A percentile compares a stretch with the other conserved stretches of the same genome.
Conservation (phyloP, 1,140 invertebrate species). For the Magallana gigas region DNA sequence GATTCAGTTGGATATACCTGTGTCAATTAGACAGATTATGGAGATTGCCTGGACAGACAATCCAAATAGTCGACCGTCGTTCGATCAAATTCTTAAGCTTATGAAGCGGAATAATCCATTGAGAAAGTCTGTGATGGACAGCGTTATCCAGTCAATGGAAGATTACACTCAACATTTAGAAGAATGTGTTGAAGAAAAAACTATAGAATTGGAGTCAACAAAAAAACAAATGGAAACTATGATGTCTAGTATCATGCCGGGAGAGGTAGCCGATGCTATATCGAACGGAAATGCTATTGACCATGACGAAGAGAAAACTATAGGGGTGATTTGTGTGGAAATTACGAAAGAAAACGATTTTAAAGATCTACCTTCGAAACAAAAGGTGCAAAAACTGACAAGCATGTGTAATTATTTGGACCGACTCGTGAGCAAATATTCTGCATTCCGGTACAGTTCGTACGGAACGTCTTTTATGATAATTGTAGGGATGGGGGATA, state of each 20-base stretch:
- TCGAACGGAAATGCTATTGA: constrained; percentile 29
- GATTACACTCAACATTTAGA: constrained; percentile 69
- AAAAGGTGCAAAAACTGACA: constrained; percentile 12
- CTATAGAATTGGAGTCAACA: constrained; percentile 37
- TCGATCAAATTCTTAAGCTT: constrained; percentile 65
- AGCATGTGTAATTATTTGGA: constrained; percentile 30
- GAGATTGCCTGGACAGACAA: constrained; percentile 69
- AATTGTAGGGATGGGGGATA: constrained; percentile 39
- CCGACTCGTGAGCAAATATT: constrained; percentile 29
- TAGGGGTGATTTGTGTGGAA: constrained; percentile 12
- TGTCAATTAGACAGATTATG: constrained; percentile 65
- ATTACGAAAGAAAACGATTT: not conserved
- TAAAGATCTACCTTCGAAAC: not conserved
- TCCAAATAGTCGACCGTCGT: constrained; percentile 59
- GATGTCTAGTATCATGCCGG: constrained; percentile 49
- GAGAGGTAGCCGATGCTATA: not conserved
- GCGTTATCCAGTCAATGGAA: constrained; percentile 73
- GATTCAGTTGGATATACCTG: constrained; percentile 59
- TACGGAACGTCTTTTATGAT: constrained; percentile 37
- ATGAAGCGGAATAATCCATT: constrained; percentile 54
- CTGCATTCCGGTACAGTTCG: not conserved
- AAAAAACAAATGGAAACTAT: constrained; percentile 39
- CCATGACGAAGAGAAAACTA: not conserved
- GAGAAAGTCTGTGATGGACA: constrained; percentile 67
- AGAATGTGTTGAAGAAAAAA: constrained; percentile 49